These are phyloP conservation scores for Zosterops lateralis DNA, from an alignment of 2,113 vertebrate genomes.

Conservation along the genomic window DNA sequence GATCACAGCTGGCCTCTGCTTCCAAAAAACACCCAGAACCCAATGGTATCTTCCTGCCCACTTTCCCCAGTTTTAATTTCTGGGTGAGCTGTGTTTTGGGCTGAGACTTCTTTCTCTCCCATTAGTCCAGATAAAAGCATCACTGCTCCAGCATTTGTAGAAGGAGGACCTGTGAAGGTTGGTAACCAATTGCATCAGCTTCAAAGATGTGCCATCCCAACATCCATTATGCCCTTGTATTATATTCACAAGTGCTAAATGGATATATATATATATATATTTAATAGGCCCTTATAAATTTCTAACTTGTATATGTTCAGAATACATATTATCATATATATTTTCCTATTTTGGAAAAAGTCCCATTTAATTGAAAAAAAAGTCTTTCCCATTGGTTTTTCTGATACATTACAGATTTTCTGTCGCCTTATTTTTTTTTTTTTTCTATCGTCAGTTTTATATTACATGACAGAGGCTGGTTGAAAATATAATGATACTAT, in stretches of 20 bases:
- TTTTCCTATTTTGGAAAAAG: not conserved
- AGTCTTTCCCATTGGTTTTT: not conserved
- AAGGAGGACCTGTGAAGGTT: not conserved
- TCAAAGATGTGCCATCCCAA: not conserved
- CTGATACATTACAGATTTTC: not conserved
- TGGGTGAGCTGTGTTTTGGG: not conserved
- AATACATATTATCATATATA: not conserved
- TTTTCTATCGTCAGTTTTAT: not conserved
- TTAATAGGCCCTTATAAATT: not conserved
- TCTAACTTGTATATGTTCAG: not conserved
- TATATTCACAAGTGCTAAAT: not conserved
- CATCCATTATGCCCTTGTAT: not conserved
- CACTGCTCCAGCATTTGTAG: not conserved
- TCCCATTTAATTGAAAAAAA: not conserved
- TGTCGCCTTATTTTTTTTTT: rapidly evolving
- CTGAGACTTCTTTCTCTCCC: not conserved
- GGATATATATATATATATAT: not conserved
- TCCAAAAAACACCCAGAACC: not conserved
- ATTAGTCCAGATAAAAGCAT: not conserved
- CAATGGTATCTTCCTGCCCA: not conserved
- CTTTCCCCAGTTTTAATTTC: not conserved
- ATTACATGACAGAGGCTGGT: not conserved
- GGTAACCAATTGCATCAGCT: not conserved
- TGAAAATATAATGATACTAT: not conserved
- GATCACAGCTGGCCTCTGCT: not conserved